phyloP scores from a whole-genome alignment of 2,888 invertebrate genomes.

The Luperina nickerlii region DNA sequence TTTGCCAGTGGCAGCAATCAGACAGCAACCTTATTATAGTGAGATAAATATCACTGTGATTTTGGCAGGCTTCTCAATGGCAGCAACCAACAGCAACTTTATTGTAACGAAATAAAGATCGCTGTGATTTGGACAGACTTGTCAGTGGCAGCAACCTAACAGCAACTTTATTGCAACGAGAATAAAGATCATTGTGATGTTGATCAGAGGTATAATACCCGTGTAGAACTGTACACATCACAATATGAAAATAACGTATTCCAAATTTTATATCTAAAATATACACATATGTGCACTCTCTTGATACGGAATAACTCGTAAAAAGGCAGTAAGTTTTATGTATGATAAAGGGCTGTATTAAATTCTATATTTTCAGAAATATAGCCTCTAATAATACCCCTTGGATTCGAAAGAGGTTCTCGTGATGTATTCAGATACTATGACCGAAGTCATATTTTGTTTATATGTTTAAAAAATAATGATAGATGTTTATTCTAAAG shows the following conservation, averaged over 20 bases:
- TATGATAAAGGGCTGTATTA: background rate
- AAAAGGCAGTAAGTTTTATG: conserved; percentile 40
- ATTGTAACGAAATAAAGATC: too few species aligned
- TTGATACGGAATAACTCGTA: conserved; percentile 29
- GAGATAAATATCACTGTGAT: too few species aligned
- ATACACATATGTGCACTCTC: background rate
- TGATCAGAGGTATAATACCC: background rate
- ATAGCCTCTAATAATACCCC: conserved; percentile 7
- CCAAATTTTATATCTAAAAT: background rate
- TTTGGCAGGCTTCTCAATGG: too few species aligned
- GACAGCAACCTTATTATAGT: too few species aligned
- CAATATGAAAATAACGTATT: background rate
- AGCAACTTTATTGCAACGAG: too few species aligned
- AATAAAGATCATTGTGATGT: background rate
- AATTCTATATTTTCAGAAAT: conserved; percentile 13
- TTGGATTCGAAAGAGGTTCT: background rate
- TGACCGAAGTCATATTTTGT: background rate
- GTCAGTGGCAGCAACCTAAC: background rate
- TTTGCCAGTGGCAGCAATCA: too few species aligned
- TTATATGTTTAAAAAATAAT: background rate
- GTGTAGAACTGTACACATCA: too few species aligned
- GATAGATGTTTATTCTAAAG: too few species aligned
- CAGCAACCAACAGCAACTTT: too few species aligned
- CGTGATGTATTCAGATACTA: conserved; percentile 11
- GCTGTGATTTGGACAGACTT: background rate